Evolutionary conservation across 2,797 vertebrate species (phyloP).

Genomic region (Remorina albescens): DNA sequence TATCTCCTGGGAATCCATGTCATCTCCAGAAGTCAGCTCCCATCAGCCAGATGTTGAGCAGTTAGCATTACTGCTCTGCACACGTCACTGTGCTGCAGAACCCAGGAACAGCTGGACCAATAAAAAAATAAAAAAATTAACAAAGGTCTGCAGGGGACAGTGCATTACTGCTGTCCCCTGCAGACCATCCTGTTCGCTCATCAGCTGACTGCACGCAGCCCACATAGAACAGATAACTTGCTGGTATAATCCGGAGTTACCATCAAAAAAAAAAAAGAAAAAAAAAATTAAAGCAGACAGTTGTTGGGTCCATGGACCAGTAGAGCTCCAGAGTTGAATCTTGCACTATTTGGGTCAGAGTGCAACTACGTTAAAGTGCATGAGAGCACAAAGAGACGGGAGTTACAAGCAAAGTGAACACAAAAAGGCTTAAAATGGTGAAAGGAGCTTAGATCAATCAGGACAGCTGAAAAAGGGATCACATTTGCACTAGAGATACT

Average conservation of each 20-base stretch:
- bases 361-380: slow-evolving; percentile 72
- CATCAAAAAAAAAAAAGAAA: slow-evolving; percentile 26
- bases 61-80: slow-evolving; percentile 79
- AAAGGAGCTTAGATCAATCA: slow-evolving; percentile 86
- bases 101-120: slow-evolving; percentile 77
- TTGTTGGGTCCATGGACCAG: slow-evolving; percentile 26
- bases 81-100: slow-evolving; percentile 67
- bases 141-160: slow-evolving; percentile 57
- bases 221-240: slow-evolving; percentile 42
- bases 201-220: slow-evolving; percentile 52
- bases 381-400: slow-evolving; percentile 66
- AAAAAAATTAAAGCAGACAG: slow-evolving; percentile 28
- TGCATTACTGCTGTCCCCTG: slow-evolving; percentile 56
- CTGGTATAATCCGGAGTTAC: slow-evolving; percentile 54
- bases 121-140: slow-evolving; percentile 47
- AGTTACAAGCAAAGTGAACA: slow-evolving; percentile 81
- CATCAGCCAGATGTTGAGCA: slow-evolving; percentile 84
- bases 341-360: slow-evolving; percentile 74
- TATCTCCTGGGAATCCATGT: slow-evolving; percentile 84
- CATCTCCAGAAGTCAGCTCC: slow-evolving; percentile 81
- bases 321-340: slow-evolving; percentile 48
- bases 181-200: slow-evolving; percentile 42
- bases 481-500: slow-evolving; percentile 81
- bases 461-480: slow-evolving; percentile 83
- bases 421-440: slow-evolving; percentile 83